Evolutionary conservation across 2,113 vertebrate species (phyloP).

Genomic region (Eurystomus gularis): DNA sequence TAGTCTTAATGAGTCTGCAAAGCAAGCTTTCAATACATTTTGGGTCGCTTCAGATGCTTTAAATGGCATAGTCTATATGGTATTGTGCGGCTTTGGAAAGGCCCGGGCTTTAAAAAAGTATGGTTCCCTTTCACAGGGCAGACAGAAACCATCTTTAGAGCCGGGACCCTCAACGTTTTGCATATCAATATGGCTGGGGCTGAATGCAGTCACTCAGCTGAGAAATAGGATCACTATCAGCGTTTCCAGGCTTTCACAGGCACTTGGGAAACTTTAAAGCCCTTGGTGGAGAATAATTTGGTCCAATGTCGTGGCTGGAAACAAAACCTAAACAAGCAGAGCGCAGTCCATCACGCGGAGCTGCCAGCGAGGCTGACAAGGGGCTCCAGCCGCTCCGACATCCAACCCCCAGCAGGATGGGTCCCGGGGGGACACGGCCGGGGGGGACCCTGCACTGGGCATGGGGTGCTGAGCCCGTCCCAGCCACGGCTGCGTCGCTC

Average conservation of each 20-base stretch:
- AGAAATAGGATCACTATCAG: slow-evolving; percentile 85
- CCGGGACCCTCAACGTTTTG: slow-evolving; percentile 73
- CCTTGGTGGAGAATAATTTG: slow-evolving; percentile 73
- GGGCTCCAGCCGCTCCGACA: slow-evolving; percentile 46
- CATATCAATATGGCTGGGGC: slow-evolving; percentile 82
- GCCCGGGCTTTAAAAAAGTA: slow-evolving; percentile 67
- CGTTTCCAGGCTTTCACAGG: slow-evolving; percentile 77
- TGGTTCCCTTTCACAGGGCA: slow-evolving; percentile 68
- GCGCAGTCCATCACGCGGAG: slow-evolving; percentile 67
- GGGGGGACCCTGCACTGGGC: not conserved
- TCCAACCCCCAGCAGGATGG: not conserved
- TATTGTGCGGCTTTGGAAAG: slow-evolving; percentile 73
- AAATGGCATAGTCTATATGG: slow-evolving; percentile 74
- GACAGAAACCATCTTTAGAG: slow-evolving; percentile 78
- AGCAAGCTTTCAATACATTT: slow-evolving; percentile 70
- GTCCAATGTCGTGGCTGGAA: slow-evolving; percentile 71
- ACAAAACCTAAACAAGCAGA: slow-evolving; percentile 72
- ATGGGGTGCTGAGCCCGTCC: not conserved
- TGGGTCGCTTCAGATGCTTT: slow-evolving; percentile 72
- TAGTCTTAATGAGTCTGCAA: slow-evolving; percentile 70
- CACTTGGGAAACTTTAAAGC: slow-evolving; percentile 78
- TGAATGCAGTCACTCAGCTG: slow-evolving; percentile 86
- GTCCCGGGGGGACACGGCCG: not conserved
- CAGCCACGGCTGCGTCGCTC: accelerated
- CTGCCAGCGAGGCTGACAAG: slow-evolving; percentile 50